A percentile compares a stretch with the other conserved stretches of the same genome.
Conservation (phyloP, 2,113 vertebrate species). For the Platichthys stellatus region DNA sequence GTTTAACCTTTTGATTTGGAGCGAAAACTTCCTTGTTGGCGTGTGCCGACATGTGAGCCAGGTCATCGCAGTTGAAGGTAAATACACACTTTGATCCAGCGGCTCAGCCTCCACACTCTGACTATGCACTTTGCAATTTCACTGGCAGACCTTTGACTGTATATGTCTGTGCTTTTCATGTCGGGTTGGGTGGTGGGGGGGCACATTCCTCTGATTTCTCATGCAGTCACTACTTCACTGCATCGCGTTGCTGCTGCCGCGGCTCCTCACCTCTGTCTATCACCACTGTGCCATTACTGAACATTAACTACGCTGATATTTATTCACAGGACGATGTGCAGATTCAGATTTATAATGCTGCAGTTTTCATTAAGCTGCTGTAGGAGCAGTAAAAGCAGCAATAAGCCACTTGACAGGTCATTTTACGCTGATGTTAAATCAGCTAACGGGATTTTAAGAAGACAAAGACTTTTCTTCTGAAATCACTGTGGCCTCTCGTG, state of each 20-base stretch:
- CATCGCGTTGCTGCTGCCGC: background rate
- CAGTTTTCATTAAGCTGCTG: slow-evolving; percentile 29
- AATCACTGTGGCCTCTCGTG: slow-evolving; percentile 43
- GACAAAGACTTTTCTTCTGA: slow-evolving; percentile 35
- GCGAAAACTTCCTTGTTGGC: slow-evolving; percentile 30
- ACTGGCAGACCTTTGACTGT: slow-evolving; percentile 41
- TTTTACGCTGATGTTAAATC: slow-evolving; percentile 52
- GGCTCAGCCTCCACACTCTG: slow-evolving; percentile 50
- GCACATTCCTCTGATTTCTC: slow-evolving; percentile 29
- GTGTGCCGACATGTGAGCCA: slow-evolving; percentile 5
- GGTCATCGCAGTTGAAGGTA: slow-evolving; percentile 61
- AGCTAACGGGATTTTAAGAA: slow-evolving; percentile 47
- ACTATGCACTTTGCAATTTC: slow-evolving; percentile 49
- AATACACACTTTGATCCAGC: slow-evolving; percentile 70
- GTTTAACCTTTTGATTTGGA: slow-evolving; percentile 62
- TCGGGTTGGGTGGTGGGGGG: background rate
- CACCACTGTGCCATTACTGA: slow-evolving; percentile 1
- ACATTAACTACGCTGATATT: background rate
- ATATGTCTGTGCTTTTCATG: slow-evolving; percentile 41
- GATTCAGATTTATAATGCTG: background rate
- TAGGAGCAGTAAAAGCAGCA: slow-evolving; percentile 36
- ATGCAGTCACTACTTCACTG: slow-evolving; percentile 17
- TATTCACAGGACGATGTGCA: background rate
- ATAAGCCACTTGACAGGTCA: slow-evolving; percentile 39
- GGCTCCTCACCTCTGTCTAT: background rate